Evolutionary conservation across 2,888 invertebrate genomes (phyloP).

Genomic region (Therioaphis trifolii): DNA sequence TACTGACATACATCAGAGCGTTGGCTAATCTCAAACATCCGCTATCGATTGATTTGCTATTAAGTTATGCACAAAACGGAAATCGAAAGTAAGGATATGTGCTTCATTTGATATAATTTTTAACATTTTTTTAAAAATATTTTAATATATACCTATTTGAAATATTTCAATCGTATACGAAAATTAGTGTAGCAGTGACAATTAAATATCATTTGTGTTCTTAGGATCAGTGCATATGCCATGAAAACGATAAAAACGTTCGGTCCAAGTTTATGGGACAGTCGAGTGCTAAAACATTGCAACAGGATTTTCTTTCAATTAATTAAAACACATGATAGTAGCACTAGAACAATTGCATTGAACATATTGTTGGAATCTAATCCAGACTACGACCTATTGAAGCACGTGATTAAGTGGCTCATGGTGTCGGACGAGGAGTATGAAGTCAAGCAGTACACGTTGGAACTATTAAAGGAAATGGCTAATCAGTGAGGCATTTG

Average conservation of each 20-base stretch:
- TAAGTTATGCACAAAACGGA: conserved; percentile 72
- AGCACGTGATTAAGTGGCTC: conserved; percentile 71
- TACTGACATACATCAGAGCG: conserved; percentile 75
- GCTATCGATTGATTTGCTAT: conserved; percentile 73
- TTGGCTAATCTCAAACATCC: conserved; percentile 78
- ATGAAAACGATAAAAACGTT: conserved; percentile 77
- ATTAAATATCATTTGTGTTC: neutral
- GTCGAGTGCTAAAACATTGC: conserved; percentile 70
- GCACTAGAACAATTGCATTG: conserved; percentile 77
- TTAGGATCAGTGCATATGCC: conserved; percentile 74
- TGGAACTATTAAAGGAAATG: conserved; percentile 75
- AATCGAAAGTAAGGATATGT: conserved; percentile 68
- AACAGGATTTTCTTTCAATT: conserved; percentile 75
- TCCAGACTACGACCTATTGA: conserved; percentile 72
- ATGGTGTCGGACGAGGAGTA: conserved; percentile 71
- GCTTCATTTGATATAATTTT: too few relatives aligned
- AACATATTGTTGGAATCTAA: conserved; percentile 76
- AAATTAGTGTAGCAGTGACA: neutral
- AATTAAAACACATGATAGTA: conserved; percentile 75
- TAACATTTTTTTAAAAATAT: too few relatives aligned
- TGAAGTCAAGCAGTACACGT: conserved; percentile 76
- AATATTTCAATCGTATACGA: too few relatives aligned
- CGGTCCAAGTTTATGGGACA: conserved; percentile 69
- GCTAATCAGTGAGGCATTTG: conserved; percentile 69
- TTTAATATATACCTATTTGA: too few relatives aligned